Evolutionary conservation across 92 coral and sea anemone species (phyloP).

Genomic region (Zoanthus solanderi): DNA sequence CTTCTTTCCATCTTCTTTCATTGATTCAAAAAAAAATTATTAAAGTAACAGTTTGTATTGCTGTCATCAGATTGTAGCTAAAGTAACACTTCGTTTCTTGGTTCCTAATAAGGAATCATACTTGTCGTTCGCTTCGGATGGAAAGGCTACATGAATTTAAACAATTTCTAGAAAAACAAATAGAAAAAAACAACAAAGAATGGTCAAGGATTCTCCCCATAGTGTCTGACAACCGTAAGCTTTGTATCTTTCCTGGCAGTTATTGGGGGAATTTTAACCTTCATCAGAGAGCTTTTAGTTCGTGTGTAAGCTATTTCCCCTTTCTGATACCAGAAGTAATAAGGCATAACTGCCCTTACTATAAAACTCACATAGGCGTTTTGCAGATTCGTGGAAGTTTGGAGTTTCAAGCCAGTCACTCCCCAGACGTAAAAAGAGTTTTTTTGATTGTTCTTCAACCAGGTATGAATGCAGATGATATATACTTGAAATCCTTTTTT

Average conservation of each 20-base stretch:
- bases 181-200: neutral
- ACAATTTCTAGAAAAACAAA: neutral
- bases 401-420: neutral
- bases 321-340: neutral
- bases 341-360: too few species aligned
- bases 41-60: neutral
- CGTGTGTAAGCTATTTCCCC: neutral
- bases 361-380: too few species aligned
- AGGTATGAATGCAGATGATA: neutral
- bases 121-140: neutral
- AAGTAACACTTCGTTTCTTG: neutral
- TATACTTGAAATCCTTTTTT: too few species aligned
- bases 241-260: neutral
- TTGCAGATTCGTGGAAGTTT: neutral
- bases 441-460: neutral
- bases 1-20: too few species aligned
- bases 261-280: conserved; percentile 7
- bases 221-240: neutral
- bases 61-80: too few species aligned
- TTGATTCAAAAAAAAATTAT: neutral
- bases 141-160: neutral
- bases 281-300: neutral
- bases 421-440: neutral
- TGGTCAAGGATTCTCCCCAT: neutral
- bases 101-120: conserved; percentile 29